A percentile compares a stretch with the other conserved stretches of the same genome.
Evolutionary conservation across 1,140 invertebrate species (phyloP).

Genomic region (Hycleus cichorii): DNA sequence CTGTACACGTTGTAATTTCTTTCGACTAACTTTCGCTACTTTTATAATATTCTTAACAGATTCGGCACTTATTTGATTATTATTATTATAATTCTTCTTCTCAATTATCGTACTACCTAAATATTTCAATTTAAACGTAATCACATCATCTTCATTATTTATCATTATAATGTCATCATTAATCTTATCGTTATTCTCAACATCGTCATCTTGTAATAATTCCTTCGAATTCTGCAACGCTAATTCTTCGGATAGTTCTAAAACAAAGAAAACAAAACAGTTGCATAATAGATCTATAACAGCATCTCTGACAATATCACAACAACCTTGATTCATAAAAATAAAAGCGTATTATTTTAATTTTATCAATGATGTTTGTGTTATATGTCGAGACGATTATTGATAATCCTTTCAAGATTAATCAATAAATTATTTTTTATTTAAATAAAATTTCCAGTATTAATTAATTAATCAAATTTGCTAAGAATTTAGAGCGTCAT

Average conservation of each 20-base stretch:
- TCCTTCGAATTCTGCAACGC: constrained; percentile 54
- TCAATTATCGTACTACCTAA: constrained; percentile 54
- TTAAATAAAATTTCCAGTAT: background rate
- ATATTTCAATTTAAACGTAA: constrained; percentile 66
- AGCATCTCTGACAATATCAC: too few species aligned
- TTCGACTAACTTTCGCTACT: constrained; percentile 56
- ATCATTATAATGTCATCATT: constrained; percentile 37
- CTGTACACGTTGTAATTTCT: constrained; percentile 64
- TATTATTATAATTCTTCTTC: constrained; percentile 53
- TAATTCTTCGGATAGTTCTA: constrained; percentile 74
- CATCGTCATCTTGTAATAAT: constrained; percentile 36
- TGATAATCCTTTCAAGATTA: background rate
- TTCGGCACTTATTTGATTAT: constrained; percentile 51
- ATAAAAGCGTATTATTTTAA: background rate
- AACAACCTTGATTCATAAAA: too few species aligned
- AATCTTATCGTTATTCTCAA: constrained; percentile 39
- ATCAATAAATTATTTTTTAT: background rate
- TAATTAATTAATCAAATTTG: too few species aligned
- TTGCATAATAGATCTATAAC: too few species aligned
- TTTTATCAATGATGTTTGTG: background rate
- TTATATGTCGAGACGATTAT: background rate
- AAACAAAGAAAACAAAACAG: constrained; percentile 32
- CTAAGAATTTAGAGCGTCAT: too few species aligned
- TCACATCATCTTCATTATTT: constrained; percentile 47
- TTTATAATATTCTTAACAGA: constrained; percentile 64